Conservation (phyloP, 1,140 invertebrate species). For the Paraescarpia echinospica region DNA sequence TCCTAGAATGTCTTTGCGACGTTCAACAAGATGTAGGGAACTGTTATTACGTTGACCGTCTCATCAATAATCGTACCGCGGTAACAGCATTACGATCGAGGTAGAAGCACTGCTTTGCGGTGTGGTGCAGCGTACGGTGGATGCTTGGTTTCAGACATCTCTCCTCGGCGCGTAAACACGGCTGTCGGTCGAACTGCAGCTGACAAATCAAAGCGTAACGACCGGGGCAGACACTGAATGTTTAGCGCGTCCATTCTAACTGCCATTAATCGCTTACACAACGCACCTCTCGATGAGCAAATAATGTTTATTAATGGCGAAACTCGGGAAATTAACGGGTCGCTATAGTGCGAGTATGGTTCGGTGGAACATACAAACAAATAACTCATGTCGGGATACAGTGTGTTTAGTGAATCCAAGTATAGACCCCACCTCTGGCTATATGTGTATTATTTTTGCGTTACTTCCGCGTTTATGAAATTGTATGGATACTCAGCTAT, state of each 20-base stretch:
- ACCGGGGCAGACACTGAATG: not conserved
- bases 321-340: not conserved
- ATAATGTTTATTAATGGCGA: not conserved
- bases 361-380: not conserved
- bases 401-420: not conserved
- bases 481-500: not conserved
- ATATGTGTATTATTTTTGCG: no score
- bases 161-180: not conserved
- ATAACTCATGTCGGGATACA: not conserved
- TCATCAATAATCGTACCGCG: no score
- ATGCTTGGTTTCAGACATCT: not conserved
- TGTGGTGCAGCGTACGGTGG: not conserved
- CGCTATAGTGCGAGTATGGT: not conserved
- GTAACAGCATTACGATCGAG: no score
- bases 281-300: not conserved
- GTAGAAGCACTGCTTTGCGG: no score
- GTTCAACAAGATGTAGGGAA: not conserved
- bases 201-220: not conserved
- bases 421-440: not conserved
- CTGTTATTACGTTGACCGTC: not conserved
- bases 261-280: slow-evolving; percentile 5
- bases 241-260: not conserved
- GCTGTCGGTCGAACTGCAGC: not conserved
- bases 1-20: not conserved
- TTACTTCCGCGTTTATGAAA: not conserved